Conservation (phyloP, 2,113 vertebrate genomes). For the Todiramphus saurophagus region DNA sequence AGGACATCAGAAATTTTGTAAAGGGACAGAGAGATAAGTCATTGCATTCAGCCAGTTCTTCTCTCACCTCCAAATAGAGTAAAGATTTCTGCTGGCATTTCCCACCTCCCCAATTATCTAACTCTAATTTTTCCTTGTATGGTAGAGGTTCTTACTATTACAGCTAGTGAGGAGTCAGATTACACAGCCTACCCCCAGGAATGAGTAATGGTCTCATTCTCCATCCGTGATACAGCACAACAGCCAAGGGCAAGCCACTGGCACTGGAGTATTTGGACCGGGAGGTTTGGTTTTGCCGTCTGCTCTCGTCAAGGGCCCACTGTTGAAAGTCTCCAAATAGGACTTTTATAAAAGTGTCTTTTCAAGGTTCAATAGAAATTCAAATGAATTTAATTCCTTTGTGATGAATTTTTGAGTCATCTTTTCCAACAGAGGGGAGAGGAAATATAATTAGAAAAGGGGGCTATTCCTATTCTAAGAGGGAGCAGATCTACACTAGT, state of each 20-base stretch:
- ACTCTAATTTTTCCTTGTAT: background rate
- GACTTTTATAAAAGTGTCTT: background rate
- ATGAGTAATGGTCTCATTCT: conserved; percentile 30
- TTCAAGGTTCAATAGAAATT: conserved; percentile 24
- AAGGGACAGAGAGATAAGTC: background rate
- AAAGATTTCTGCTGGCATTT: background rate
- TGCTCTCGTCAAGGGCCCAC: background rate
- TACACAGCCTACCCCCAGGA: background rate
- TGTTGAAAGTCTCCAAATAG: conserved; percentile 33
- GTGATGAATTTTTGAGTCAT: conserved; percentile 35
- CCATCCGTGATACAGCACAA: background rate
- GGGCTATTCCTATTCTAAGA: conserved; percentile 18
- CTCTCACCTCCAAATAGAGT: background rate
- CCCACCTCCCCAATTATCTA: background rate
- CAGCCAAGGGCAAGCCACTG: background rate
- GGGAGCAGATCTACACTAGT: background rate
- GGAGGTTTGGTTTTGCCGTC: background rate
- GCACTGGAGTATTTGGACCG: background rate
- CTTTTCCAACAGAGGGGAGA: conserved; percentile 15
- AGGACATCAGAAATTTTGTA: background rate
- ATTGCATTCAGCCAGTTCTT: background rate
- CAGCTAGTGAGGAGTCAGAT: background rate
- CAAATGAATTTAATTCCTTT: conserved; percentile 37
- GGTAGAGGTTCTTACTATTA: background rate
- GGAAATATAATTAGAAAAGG: conserved; percentile 37